Evolutionary conservation across 2,797 vertebrate species (phyloP).

Genomic region (Sphaeramia orbicularis): DNA sequence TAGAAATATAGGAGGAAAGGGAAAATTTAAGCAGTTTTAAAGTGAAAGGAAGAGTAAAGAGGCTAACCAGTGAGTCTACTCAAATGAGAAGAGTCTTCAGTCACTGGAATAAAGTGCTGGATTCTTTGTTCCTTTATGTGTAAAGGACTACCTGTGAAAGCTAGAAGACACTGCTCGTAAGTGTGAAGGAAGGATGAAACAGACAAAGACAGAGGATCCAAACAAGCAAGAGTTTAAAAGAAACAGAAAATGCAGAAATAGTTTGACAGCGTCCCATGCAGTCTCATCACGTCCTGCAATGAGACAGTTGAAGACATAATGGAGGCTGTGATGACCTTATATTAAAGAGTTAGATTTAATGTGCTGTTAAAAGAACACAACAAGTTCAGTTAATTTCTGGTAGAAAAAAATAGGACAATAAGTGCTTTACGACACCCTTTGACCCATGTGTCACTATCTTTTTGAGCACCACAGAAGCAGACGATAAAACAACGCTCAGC

Average conservation of each 20-base stretch:
- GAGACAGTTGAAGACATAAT: too few species aligned
- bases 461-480: too few species aligned
- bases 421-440: too few species aligned
- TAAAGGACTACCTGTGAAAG: constrained; percentile 90
- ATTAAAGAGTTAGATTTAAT: too few species aligned
- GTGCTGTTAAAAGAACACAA: too few species aligned
- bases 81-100: constrained; percentile 92
- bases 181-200: constrained; percentile 46
- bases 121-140: constrained; percentile 88
- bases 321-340: too few species aligned
- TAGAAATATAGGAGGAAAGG: constrained; percentile 18
- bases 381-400: too few species aligned
- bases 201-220: constrained; percentile 34
- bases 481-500: too few species aligned
- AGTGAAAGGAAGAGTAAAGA: constrained; percentile 59
- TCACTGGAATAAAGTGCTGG: constrained; percentile 80
- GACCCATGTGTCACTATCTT: too few species aligned
- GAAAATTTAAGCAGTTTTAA: constrained; percentile 32
- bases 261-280: neutral
- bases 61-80: constrained; percentile 91
- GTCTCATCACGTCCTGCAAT: too few species aligned
- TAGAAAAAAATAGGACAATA: too few species aligned
- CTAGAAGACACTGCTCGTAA: constrained; percentile 82
- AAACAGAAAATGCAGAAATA: neutral
- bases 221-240: constrained; percentile 4